Percentiles rank a stretch among this genome's conserved stretches.
Evolutionary conservation across 2,113 vertebrate species (phyloP).

Genomic region (Pampusana beccarii): DNA sequence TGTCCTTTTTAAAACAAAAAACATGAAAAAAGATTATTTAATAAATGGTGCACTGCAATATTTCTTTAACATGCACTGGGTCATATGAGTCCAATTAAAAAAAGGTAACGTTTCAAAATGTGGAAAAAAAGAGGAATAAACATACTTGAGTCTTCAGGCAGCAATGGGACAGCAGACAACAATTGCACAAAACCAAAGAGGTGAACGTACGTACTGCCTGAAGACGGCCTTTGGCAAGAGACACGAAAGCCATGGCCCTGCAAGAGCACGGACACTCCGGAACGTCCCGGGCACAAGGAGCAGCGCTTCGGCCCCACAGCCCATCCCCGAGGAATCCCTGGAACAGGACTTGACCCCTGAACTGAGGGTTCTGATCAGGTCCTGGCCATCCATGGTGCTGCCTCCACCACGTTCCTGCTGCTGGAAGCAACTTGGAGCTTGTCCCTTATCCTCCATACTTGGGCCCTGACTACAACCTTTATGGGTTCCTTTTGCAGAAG

Average conservation of each 20-base stretch:
- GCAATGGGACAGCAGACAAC: slow-evolving; percentile 18
- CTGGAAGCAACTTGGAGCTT: slow-evolving; percentile 32
- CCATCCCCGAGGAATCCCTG: background rate
- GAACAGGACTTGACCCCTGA: background rate
- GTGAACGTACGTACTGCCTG: slow-evolving; percentile 42
- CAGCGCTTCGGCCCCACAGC: slow-evolving; percentile 27
- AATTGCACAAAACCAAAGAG: slow-evolving; percentile 62
- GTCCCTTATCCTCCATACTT: background rate
- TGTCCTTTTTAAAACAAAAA: slow-evolving; percentile 58
- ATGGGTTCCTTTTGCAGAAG: slow-evolving; percentile 10
- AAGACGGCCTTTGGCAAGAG: slow-evolving; percentile 39
- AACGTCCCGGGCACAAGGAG: background rate
- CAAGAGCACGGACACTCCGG: background rate
- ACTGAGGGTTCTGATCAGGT: background rate
- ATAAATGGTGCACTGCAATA: slow-evolving; percentile 65
- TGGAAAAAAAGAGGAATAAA: slow-evolving; percentile 68
- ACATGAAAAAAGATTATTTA: slow-evolving; percentile 58
- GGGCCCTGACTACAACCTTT: background rate
- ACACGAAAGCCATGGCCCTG: slow-evolving; percentile 7
- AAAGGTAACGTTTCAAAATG: slow-evolving; percentile 71
- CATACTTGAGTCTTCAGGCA: slow-evolving; percentile 64
- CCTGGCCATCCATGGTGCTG: background rate
- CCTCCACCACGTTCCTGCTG: background rate
- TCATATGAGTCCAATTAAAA: slow-evolving; percentile 57
- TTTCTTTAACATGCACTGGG: slow-evolving; percentile 70